A percentile compares a stretch with the other conserved stretches of the same genome.
Evolutionary conservation across 2,113 vertebrate species (phyloP).

Genomic region (Onychostoma macrolepis): DNA sequence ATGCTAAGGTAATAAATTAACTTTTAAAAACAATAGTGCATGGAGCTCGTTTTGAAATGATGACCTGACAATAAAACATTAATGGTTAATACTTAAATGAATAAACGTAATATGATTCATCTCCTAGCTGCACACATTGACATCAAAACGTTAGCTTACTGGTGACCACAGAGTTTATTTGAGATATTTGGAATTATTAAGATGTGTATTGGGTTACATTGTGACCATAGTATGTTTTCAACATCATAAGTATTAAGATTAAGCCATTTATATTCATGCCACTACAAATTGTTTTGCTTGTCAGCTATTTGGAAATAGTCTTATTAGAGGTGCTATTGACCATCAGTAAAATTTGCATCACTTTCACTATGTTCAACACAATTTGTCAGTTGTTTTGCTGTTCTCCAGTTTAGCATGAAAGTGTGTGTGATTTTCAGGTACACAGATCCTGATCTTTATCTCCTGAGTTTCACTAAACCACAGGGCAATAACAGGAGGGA

Average conservation of each 20-base stretch:
- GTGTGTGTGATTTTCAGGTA: background rate
- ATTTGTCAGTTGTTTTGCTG: background rate
- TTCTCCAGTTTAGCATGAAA: background rate
- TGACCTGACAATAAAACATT: background rate
- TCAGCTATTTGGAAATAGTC: background rate
- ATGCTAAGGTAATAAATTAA: background rate
- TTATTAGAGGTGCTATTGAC: background rate
- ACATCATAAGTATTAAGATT: background rate
- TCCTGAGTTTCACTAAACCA: background rate
- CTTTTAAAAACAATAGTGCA: too few species aligned
- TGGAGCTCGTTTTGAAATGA: background rate
- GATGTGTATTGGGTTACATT: background rate
- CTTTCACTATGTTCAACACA: background rate
- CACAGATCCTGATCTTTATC: constrained; percentile 11
- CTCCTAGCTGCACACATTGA: background rate
- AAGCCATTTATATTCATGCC: background rate
- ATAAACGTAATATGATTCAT: background rate
- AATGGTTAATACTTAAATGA: background rate
- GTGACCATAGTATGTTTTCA: background rate
- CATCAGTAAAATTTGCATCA: background rate
- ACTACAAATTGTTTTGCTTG: background rate
- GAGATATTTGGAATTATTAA: background rate
- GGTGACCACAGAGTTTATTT: background rate
- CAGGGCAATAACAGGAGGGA: background rate
- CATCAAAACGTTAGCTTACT: background rate